These are phyloP conservation scores for Tamandua tetradactyla DNA, from an alignment of 2,797 vertebrate species.

Conservation along the genomic window DNA sequence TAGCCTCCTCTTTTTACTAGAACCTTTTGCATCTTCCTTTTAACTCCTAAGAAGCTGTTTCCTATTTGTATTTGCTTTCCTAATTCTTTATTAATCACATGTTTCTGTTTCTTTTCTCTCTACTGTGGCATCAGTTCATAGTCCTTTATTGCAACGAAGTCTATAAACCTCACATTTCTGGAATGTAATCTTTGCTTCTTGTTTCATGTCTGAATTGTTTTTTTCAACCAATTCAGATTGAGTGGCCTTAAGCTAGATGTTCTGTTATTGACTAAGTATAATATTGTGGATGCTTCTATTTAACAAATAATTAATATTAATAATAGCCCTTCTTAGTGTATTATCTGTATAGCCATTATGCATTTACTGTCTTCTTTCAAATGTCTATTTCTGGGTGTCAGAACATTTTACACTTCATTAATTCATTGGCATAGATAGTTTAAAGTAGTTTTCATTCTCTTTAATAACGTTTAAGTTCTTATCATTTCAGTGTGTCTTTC, in stretches of 20 bases:
- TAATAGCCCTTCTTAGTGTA: not conserved
- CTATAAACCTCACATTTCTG: not conserved
- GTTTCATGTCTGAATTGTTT: conserved; percentile 51
- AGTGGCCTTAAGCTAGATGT: conserved; percentile 8
- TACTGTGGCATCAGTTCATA: not conserved
- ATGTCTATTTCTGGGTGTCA: not conserved
- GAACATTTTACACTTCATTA: conserved; percentile 13
- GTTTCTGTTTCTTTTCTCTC: not conserved
- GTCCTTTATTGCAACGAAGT: not conserved
- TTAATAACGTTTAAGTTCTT: conserved; percentile 33
- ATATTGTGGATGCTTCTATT: conserved; percentile 30
- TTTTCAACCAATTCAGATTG: conserved; percentile 22
- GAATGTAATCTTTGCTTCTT: conserved; percentile 37
- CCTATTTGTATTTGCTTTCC: conserved; percentile 10
- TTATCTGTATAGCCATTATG: not conserved
- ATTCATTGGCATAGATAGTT: conserved; percentile 20
- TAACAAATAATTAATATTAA: conserved; percentile 54
- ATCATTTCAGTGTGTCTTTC: conserved; percentile 28
- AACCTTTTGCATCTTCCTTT: not conserved
- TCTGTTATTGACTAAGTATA: conserved; percentile 45
- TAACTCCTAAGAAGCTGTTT: conserved; percentile 19
- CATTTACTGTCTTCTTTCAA: conserved; percentile 33
- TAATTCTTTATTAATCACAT: not conserved
- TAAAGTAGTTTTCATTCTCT: conserved; percentile 35
- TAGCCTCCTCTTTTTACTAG: not conserved